Evolutionary conservation across 2,113 vertebrate genomes (phyloP).

Genomic region (Corythornis cristatus): DNA sequence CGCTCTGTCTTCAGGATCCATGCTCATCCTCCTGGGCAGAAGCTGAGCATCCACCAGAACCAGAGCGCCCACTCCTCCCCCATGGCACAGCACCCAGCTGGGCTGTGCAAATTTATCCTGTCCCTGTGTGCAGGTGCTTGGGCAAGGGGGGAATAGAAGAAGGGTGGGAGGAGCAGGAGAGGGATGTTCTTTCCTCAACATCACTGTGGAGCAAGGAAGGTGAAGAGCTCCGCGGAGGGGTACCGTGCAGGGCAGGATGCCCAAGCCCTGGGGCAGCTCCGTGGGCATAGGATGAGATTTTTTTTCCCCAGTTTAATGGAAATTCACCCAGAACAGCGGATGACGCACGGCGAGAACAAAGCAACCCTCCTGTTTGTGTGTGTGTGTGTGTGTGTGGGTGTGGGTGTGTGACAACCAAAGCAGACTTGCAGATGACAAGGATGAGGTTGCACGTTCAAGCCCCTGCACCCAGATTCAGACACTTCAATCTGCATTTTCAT

Average conservation of each 20-base stretch:
- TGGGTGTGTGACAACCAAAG: neutral
- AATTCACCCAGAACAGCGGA: neutral
- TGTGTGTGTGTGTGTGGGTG: neutral
- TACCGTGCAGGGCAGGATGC: neutral
- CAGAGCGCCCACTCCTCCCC: neutral
- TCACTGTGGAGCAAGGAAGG: fast-evolving
- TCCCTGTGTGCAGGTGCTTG: neutral
- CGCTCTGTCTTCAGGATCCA: fast-evolving
- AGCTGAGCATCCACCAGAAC: neutral
- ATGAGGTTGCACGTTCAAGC: fast-evolving
- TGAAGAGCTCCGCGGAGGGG: too few species aligned
- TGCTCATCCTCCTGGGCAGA: neutral
- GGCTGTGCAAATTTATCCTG: neutral
- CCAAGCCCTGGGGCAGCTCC: neutral
- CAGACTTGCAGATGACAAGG: neutral
- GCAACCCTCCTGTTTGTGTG: fast-evolving
- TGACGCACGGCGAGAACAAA: neutral
- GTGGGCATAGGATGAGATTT: fast-evolving
- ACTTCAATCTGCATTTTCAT: neutral
- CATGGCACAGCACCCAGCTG: neutral
- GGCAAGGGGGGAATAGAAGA: neutral
- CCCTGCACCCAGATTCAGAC: neutral
- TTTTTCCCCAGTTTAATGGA: neutral
- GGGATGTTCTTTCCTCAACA: neutral
- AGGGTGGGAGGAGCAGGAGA: fast-evolving